A percentile compares a stretch with the other conserved stretches of the same genome.
phyloP scores from a whole-genome alignment of 2,888 invertebrate genomes.

The Metalampra italica region DNA sequence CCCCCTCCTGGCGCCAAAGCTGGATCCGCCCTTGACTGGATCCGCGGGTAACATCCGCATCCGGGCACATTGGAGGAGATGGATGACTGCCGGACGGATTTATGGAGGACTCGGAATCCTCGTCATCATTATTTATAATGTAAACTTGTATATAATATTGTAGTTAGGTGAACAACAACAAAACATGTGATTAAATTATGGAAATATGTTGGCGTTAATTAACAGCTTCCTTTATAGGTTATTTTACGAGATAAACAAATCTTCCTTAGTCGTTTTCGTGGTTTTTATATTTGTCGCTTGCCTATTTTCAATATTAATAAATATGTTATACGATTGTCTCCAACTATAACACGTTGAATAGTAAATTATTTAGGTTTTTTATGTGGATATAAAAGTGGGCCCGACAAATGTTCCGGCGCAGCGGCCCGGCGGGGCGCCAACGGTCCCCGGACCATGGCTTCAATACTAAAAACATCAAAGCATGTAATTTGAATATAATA shows the following conservation, averaged over 20 bases:
- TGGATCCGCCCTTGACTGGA: too few species aligned
- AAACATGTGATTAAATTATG: not conserved
- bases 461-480: conserved; percentile 55
- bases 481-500: conserved; percentile 38
- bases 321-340: conserved; percentile 43
- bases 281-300: conserved; percentile 21
- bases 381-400: conserved; percentile 52
- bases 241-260: not conserved
- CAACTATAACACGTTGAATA: conserved; percentile 42
- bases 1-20: too few species aligned
- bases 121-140: too few species aligned
- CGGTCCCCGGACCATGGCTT: conserved; percentile 48
- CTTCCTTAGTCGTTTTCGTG: not conserved
- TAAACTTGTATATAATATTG: too few species aligned
- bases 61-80: too few species aligned
- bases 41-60: too few species aligned
- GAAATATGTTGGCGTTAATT: not conserved
- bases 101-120: too few species aligned
- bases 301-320: conserved; percentile 41
- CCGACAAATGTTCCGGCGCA: conserved; percentile 51
- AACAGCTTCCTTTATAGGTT: conserved; percentile 1
- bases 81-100: too few species aligned
- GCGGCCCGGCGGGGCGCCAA: conserved; percentile 46
- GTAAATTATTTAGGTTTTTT: conserved; percentile 64
- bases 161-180: too few species aligned